A percentile compares a stretch with the other conserved stretches of the same genome.
phyloP scores from a whole-genome alignment of 2,797 vertebrate species.

The Okamejei kenojei region DNA sequence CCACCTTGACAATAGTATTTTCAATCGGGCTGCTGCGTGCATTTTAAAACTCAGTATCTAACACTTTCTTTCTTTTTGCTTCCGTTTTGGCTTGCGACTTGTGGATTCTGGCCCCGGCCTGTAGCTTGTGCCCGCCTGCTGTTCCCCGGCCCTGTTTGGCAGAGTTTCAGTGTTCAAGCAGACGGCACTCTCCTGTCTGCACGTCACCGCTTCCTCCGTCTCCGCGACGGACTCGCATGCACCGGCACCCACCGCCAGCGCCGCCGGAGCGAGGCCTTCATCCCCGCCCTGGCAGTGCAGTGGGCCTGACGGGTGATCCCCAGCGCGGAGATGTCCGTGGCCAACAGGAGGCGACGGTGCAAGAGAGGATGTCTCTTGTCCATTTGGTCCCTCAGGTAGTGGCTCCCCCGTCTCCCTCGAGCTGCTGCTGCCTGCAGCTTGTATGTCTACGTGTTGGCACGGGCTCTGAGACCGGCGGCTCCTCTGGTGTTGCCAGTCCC shows the following conservation, averaged over 20 bases:
- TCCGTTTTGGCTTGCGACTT: background rate
- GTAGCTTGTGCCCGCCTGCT: no score
- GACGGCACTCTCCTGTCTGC: no score
- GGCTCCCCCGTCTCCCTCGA: background rate
- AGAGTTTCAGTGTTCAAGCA: background rate
- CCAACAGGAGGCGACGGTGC: no score
- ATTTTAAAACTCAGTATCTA: background rate
- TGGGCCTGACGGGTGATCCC: background rate
- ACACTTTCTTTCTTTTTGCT: slow-evolving; percentile 23
- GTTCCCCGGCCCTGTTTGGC: background rate
- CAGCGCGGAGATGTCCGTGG: background rate
- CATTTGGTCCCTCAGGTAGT: slow-evolving; percentile 17
- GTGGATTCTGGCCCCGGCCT: background rate
- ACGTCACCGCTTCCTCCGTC: no score
- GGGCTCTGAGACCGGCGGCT: slow-evolving; percentile 41
- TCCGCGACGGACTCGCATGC: background rate
- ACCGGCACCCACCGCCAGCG: no score
- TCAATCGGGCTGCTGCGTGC: background rate
- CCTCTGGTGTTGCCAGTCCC: slow-evolving; percentile 66
- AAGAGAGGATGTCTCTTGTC: slow-evolving; percentile 40
- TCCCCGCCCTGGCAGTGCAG: background rate
- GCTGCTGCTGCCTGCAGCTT: background rate
- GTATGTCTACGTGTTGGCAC: no score
- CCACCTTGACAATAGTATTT: background rate
- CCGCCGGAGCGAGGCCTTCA: background rate